Evolutionary conservation across 2,113 vertebrate species (phyloP).

Genomic region (Neotoma lepida): DNA sequence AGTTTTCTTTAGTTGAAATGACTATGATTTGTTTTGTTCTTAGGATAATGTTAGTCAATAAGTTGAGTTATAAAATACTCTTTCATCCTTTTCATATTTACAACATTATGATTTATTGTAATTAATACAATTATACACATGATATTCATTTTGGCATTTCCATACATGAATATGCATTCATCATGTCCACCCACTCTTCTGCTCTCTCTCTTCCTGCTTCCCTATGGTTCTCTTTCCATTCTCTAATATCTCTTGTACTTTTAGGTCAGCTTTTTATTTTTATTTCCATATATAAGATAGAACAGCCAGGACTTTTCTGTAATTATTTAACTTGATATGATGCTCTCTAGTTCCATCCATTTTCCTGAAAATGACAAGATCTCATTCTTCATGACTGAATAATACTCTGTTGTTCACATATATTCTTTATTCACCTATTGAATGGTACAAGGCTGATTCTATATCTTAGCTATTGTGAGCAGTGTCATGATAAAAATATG

Average conservation of each 20-base stretch:
- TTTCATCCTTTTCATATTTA: neutral
- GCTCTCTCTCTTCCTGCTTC: neutral
- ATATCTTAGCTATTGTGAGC: neutral
- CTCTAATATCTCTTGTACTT: neutral
- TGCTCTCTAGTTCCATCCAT: neutral
- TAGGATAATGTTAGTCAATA: slow-evolving; percentile 7
- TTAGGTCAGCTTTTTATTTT: neutral
- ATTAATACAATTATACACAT: neutral
- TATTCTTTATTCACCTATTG: neutral
- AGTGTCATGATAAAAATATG: neutral
- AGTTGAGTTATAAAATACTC: neutral
- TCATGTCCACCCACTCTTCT: too few species aligned
- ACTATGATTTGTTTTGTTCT: slow-evolving; percentile 34
- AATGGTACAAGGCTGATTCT: neutral
- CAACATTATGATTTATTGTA: neutral
- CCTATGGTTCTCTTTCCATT: neutral
- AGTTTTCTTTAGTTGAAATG: slow-evolving; percentile 17
- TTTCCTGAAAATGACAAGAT: neutral
- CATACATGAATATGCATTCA: neutral
- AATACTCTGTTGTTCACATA: neutral
- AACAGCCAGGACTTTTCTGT: neutral
- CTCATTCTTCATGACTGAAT: neutral
- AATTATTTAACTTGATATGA: neutral
- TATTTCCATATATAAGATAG: neutral
- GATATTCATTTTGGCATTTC: neutral